These are phyloP conservation scores for Ischnura elegans DNA, from an alignment of 2,888 invertebrate genomes.

Conservation along the genomic window DNA sequence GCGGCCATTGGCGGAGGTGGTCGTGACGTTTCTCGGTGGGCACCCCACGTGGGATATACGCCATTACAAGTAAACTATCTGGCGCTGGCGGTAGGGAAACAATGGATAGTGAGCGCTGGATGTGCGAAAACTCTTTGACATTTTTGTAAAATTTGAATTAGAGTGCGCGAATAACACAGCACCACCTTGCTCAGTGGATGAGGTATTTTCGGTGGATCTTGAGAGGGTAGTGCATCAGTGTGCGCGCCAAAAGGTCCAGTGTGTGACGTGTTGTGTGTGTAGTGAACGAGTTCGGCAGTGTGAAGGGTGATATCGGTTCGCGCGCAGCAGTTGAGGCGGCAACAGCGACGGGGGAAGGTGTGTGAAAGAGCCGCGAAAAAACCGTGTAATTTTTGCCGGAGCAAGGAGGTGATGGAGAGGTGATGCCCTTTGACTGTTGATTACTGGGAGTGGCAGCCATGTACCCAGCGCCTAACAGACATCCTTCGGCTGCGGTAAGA, in stretches of 20 bases:
- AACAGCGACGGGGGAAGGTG: conserved; percentile 47
- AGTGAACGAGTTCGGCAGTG: conserved; percentile 66
- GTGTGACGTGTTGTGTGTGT: conserved; percentile 69
- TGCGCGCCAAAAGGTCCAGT: conserved; percentile 67
- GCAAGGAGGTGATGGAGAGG: conserved; percentile 69
- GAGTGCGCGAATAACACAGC: conserved; percentile 71
- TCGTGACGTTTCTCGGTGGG: conserved; percentile 71
- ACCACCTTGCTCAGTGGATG: conserved; percentile 69
- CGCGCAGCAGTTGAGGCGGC: conserved; percentile 48
- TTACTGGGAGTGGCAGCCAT: conserved; percentile 76
- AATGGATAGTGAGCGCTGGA: conserved; percentile 71
- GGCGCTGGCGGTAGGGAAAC: conserved; percentile 71
- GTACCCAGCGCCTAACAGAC: conserved; percentile 89
- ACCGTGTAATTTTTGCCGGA: conserved; percentile 59
- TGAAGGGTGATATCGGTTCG: conserved; percentile 44
- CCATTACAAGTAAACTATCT: conserved; percentile 72
- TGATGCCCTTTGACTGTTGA: conserved; percentile 70
- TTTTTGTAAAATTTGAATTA: conserved; percentile 72
- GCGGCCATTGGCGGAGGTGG: conserved; percentile 70
- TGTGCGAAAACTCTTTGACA: conserved; percentile 72
- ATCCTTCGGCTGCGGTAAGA: conserved; percentile 88
- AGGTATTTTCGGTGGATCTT: conserved; percentile 68
- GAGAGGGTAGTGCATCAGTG: conserved; percentile 70
- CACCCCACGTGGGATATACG: conserved; percentile 72
- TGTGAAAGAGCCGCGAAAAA: conserved; percentile 68